Evolutionary conservation across 2,113 vertebrate genomes (phyloP).

Genomic region (Stigmatopora nigra): DNA sequence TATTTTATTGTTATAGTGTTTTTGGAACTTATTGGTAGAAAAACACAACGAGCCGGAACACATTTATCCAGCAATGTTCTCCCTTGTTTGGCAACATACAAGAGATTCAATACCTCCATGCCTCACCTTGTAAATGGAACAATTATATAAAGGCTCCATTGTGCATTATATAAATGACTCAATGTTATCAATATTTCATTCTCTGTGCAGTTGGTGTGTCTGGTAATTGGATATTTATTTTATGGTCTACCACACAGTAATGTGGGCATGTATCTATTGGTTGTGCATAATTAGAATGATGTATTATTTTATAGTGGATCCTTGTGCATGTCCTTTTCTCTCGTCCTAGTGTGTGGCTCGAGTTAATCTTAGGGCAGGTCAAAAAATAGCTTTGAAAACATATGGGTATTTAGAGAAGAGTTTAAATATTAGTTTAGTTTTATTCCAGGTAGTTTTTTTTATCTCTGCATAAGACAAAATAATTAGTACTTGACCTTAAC

Average conservation of each 20-base stretch:
- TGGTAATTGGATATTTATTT: constrained; percentile 71
- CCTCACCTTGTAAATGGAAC: constrained; percentile 58
- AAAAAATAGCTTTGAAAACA: constrained; percentile 13
- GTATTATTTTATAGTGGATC: not conserved
- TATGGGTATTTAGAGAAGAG: constrained; percentile 34
- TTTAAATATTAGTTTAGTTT: constrained; percentile 10
- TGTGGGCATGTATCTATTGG: constrained; percentile 24
- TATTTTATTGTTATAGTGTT: not conserved
- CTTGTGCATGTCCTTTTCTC: not conserved
- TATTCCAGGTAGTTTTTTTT: constrained; percentile 11
- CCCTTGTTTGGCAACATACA: constrained; percentile 33
- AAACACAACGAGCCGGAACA: constrained; percentile 1
- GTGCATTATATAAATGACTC: constrained; percentile 71
- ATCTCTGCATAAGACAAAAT: constrained; percentile 15
- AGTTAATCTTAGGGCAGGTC: not conserved
- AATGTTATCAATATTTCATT: constrained; percentile 71
- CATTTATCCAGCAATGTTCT: constrained; percentile 23
- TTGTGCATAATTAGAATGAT: not conserved
- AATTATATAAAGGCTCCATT: constrained; percentile 67
- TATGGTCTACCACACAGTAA: constrained; percentile 46
- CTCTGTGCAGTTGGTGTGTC: constrained; percentile 67
- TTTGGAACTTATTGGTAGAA: not conserved
- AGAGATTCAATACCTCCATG: constrained; percentile 45
- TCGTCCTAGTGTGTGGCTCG: not conserved
- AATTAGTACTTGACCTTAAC: too few species aligned